Evolutionary conservation across 2,797 vertebrate genomes (phyloP).

Genomic region (Hyperoplus immaculatus): DNA sequence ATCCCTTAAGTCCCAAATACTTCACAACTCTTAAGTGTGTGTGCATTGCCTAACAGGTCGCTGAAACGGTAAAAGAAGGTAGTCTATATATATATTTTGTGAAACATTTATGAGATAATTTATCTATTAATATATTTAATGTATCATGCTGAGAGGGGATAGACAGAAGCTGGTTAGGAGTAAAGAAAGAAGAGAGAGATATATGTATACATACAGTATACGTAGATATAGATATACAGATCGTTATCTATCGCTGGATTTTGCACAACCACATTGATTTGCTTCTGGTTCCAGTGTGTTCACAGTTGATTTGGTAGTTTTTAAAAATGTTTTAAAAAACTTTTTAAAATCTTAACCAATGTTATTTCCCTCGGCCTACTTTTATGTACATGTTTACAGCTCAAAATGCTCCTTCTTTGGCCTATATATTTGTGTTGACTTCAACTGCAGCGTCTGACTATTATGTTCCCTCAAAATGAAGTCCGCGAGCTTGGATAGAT

Average conservation of each 20-base stretch:
- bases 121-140: slow-evolving; percentile 77
- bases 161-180: slow-evolving; percentile 9
- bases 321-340: not conserved
- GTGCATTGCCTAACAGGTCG: slow-evolving; percentile 36
- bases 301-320: not conserved
- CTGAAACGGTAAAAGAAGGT: slow-evolving; percentile 38
- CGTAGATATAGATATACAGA: slow-evolving; percentile 55
- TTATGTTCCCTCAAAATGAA: slow-evolving; percentile 5
- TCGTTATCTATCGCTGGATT: slow-evolving; percentile 24
- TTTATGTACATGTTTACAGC: not conserved
- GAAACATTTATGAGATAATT: slow-evolving; percentile 70
- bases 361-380: not conserved
- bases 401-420: not conserved
- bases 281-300: not conserved
- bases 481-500: not conserved
- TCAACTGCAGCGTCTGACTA: slow-evolving; percentile 12
- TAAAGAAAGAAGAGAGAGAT: slow-evolving; percentile 26
- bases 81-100: slow-evolving; percentile 72
- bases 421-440: not conserved
- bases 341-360: not conserved
- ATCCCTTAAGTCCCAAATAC: slow-evolving; percentile 3
- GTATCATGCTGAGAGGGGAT: slow-evolving; percentile 62
- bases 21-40: slow-evolving; percentile 7
- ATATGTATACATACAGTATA: slow-evolving; percentile 11
- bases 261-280: slow-evolving; percentile 18